Evolutionary conservation across 2,888 invertebrate genomes (phyloP), one percentile per base, ranked within the genome.

Genomic region (Limnephilus auricula): DNA sequence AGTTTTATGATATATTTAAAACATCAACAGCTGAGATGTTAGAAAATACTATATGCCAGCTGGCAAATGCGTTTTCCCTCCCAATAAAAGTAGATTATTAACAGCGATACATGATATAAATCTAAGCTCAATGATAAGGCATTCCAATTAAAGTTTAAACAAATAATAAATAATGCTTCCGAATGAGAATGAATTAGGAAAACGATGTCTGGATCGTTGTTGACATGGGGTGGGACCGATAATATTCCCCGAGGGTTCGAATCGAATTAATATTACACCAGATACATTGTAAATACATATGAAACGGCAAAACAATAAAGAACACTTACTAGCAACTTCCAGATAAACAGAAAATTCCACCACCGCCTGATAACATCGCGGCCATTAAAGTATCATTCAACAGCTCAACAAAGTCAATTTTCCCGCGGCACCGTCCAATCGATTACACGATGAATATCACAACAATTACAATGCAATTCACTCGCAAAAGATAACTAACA

Each of bases 291-390:
- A 85, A 85, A 85, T 85, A 34, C 15, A 13, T 85, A 85, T 40
- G 34, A 30, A 85, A 85, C 85, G n/a, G 25, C 40, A 40, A 37
- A 40, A 37, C 30, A 25, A 30, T 37, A 85, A 85, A 85, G 37
- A 40, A 40, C 25, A 90, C 87, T 82, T 83, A 90, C 45, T 65
- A 90, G 83, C 78, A 50, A 90, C 25, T 86, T 88, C 82, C 88
- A 34, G 82, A 78, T 85, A 84, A 89, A 86, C 85, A 86, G 89
- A 79, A 91, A 89, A 90, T 85, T 90, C 92, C 50, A 40, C 79
- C 85, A 90, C 92, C 91, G 92, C 80, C 91, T 92, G 92, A 92
- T 92, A 92, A 92, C 92, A 92, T 89, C 84, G 92, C 92, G 92
- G 92, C 92, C 92, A 92, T 92, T 92, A 92, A 89, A 91, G 86